Evolutionary conservation across 2,797 vertebrate species (phyloP).

Genomic region (Acestrorhynchus altus): DNA sequence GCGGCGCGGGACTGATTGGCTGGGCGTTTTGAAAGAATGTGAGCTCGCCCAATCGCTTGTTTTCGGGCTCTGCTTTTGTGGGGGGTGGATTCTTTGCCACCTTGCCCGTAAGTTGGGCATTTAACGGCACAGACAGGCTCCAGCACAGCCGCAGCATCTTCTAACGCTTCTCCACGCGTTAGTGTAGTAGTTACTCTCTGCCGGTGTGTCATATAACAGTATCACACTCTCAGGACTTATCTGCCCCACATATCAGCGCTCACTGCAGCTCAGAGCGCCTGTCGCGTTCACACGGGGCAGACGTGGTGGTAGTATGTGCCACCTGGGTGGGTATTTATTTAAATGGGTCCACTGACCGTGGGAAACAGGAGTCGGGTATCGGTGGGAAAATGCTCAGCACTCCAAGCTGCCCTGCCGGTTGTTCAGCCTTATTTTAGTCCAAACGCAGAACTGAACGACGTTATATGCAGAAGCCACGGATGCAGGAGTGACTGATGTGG

Average conservation of each 20-base stretch:
- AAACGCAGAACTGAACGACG: conserved; percentile 19
- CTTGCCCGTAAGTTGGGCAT: background rate
- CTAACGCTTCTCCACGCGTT: background rate
- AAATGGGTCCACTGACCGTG: conserved; percentile 24
- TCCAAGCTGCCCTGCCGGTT: conserved; percentile 32
- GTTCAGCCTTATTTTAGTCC: conserved; percentile 40
- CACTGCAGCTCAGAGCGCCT: background rate
- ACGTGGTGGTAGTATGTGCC: background rate
- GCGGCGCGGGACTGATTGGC: conserved; percentile 25
- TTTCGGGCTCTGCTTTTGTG: background rate
- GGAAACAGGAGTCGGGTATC: conserved; percentile 41
- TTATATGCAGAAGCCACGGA: no score
- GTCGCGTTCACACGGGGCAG: conserved; percentile 9
- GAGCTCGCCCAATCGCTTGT: conserved; percentile 19
- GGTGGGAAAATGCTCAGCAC: conserved; percentile 38
- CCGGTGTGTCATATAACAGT: background rate
- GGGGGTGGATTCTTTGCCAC: background rate
- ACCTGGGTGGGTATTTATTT: conserved; percentile 11
- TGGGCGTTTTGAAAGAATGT: conserved; percentile 26
- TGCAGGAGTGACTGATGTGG: background rate
- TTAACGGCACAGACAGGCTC: background rate
- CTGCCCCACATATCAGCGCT: no score
- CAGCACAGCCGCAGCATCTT: no score
- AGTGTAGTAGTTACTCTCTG: background rate
- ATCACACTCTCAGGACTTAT: background rate